Base-by-base conservation (phyloP, 2,888 invertebrate species). In the Abrostola tripartita region DNA sequence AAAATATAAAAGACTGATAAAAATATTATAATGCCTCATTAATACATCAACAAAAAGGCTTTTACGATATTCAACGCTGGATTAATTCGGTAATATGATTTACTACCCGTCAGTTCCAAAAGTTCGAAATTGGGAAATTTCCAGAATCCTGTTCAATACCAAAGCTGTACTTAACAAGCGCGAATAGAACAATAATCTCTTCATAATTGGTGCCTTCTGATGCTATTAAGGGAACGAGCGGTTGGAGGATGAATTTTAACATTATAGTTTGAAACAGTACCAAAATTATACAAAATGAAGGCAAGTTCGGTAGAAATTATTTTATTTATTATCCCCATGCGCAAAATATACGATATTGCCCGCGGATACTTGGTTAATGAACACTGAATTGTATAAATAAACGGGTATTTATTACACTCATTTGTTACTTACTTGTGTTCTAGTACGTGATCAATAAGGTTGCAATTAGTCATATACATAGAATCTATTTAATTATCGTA, bases 61-160 rank as follows among this genome's bases (percentile, higher is more conserved):
- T 24, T 47, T 8, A 24, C 5, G 14, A 53, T 44, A 14, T 40
- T 8, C 24, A 41, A 47, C 37, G 41, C 38, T 57, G 14, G 44
- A 42, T 52, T 37, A 58, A 70, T 65, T 47, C 49, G 36, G 44
- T 55, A 58, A 61, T 61, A 41, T 55, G 24, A 61, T 61, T 72
- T 52, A 41, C 40, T 61, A 65, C 14, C 55, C 37, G 53, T 47
- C 11, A 55, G 50, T 52, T 61, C n/a, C 11, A 47, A 54, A 54
- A 63, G 50, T 35, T 41, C 12, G 6, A n/a, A 51, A 52, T 61
- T 38, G 49, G 50, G 6, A 40, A 24, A 37, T 53, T 65, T 53
- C 50, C 35, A 55, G 52, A 70, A 52, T 61, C 5, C 2, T 37
- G 50, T 41, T 56, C 58, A 5, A 58, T 58, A 52, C 44, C 36